Evolutionary conservation across 2,113 vertebrate species (phyloP).

Genomic region (Arenaria interpres): DNA sequence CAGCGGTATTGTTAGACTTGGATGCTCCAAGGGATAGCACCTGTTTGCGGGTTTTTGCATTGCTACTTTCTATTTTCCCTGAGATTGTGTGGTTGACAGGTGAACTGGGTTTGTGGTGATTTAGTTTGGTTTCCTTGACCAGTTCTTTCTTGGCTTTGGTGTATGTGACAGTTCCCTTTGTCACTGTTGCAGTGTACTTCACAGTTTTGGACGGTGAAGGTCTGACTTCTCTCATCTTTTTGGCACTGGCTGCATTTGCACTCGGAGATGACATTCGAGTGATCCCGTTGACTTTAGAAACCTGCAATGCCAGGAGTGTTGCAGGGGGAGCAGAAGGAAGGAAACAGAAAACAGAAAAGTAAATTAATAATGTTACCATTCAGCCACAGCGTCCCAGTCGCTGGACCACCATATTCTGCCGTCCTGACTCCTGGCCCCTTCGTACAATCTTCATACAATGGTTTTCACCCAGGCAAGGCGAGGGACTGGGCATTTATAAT

Average conservation of each 20-base stretch:
- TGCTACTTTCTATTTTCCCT: slow-evolving; percentile 99
- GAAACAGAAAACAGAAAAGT: not conserved
- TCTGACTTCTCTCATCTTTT: slow-evolving; percentile 96
- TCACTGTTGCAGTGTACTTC: slow-evolving; percentile 99
- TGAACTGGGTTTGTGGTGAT: slow-evolving; percentile 91
- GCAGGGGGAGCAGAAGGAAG: slow-evolving; percentile 9
- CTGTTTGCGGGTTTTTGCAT: slow-evolving; percentile 99
- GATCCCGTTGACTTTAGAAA: slow-evolving; percentile 94
- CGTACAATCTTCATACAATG: not conserved
- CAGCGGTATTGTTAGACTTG: slow-evolving; percentile 78
- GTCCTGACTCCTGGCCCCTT: not conserved
- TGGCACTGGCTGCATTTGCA: slow-evolving; percentile 89
- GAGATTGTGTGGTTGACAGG: slow-evolving; percentile 93
- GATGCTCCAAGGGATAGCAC: slow-evolving; percentile 92
- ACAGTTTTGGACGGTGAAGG: slow-evolving; percentile 99
- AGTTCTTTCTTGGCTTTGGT: slow-evolving; percentile 99
- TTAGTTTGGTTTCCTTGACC: slow-evolving; percentile 99
- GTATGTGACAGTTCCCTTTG: slow-evolving; percentile 99
- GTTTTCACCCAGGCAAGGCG: not conserved
- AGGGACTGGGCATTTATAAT: not conserved
- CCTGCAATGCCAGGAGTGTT: slow-evolving; percentile 71
- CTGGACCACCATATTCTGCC: not conserved
- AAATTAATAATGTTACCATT: not conserved
- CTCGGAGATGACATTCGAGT: slow-evolving; percentile 85
- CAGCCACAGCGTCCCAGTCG: rapidly evolving